Percentiles rank a stretch among this genome's conserved stretches.
phyloP scores from a whole-genome alignment of 2,797 vertebrate genomes.

The Eulemur mongoz region DNA sequence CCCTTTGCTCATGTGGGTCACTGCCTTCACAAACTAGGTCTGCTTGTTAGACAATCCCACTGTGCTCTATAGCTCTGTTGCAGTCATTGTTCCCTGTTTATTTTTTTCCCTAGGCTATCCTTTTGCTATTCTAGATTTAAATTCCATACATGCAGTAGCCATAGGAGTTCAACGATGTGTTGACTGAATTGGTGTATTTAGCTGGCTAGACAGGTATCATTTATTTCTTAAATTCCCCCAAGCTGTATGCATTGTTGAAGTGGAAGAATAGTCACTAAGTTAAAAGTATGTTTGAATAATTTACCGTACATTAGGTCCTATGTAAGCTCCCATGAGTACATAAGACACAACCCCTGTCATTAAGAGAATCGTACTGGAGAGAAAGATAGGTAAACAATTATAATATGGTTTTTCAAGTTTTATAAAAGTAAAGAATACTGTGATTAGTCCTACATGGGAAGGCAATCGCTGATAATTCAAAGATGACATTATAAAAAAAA shows the following conservation, averaged over 20 bases:
- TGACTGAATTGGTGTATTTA: background rate
- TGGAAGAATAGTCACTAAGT: background rate
- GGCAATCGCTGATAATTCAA: background rate
- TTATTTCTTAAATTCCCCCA: background rate
- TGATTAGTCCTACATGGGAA: background rate
- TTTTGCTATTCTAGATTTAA: background rate
- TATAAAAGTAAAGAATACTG: background rate
- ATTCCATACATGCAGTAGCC: background rate
- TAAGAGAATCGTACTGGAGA: background rate
- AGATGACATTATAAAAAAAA: background rate
- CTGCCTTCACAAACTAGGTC: background rate
- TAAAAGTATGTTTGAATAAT: background rate
- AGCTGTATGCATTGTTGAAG: background rate
- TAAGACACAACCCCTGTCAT: no score
- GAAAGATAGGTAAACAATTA: background rate
- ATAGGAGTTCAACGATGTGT: background rate
- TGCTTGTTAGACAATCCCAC: background rate
- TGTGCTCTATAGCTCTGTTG: background rate
- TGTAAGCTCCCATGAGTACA: background rate
- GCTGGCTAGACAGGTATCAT: background rate
- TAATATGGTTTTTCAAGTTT: background rate
- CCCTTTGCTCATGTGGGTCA: background rate
- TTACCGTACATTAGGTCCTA: background rate
- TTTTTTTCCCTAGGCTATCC: background rate
- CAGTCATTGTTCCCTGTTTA: background rate